phyloP scores from a whole-genome alignment of 1,140 invertebrate genomes.

The Pemphigus obesinymphae region DNA sequence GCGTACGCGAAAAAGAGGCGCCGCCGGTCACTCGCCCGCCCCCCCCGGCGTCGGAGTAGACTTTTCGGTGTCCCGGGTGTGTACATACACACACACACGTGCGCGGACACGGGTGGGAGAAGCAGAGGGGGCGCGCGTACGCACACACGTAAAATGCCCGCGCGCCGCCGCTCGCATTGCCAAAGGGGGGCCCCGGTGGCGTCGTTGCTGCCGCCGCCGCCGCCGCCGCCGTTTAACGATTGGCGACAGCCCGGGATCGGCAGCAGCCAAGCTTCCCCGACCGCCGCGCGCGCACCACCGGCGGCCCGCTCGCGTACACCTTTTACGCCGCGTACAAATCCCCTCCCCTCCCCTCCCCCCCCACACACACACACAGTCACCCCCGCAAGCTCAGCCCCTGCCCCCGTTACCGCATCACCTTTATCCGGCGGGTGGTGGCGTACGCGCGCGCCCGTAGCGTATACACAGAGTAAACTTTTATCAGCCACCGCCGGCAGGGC shows the following conservation, averaged over 20 bases:
- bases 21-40: no score
- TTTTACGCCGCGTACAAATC: slow-evolving; percentile 15
- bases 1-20: no score
- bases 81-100: no score
- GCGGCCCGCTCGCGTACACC: slow-evolving; percentile 10
- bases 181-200: no score
- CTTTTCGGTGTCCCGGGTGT: no score
- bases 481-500: slow-evolving; percentile 16
- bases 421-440: not conserved
- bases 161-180: no score
- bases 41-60: no score
- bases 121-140: no score
- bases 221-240: slow-evolving; percentile 40
- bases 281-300: not conserved
- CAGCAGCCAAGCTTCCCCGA: slow-evolving; percentile 25
- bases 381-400: not conserved
- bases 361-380: no score
- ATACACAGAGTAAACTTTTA: slow-evolving; percentile 29
- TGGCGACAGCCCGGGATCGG: slow-evolving; percentile 41
- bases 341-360: not conserved
- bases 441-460: not conserved
- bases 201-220: not conserved
- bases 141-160: no score
- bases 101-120: no score
- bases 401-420: no score